Percentiles rank a stretch among this genome's conserved stretches.
Evolutionary conservation across 2,113 vertebrate genomes (phyloP).

Genomic region (Amphiprion percula): DNA sequence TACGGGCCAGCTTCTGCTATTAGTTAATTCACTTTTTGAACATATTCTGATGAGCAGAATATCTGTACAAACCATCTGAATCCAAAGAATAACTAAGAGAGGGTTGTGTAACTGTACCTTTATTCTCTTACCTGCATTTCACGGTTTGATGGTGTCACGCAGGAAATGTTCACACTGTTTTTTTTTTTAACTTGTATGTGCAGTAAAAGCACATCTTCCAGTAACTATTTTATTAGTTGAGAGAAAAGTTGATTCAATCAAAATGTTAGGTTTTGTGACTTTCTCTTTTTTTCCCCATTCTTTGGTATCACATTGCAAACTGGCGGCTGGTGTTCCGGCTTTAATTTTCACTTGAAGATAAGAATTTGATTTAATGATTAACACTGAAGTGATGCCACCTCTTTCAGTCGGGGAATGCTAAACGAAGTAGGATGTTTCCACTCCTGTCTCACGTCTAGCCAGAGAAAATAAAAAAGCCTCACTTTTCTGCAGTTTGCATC

Average conservation of each 20-base stretch:
- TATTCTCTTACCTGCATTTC: no score
- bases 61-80: no score
- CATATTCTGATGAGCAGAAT: no score
- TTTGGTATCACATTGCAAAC: not conserved
- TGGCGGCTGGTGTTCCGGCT: not conserved
- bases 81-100: no score
- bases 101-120: no score
- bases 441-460: not conserved
- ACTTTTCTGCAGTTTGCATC: conserved; percentile 12
- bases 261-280: not conserved
- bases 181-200: not conserved
- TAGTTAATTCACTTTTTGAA: no score
- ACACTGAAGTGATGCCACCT: conserved; percentile 30
- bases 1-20: no score
- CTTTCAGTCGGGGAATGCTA: not conserved
- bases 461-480: conserved; percentile 6
- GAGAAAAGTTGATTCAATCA: not conserved
- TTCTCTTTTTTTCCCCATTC: not conserved
- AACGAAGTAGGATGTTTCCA: not conserved
- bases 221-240: not conserved
- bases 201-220: not conserved
- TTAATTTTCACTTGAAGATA: conserved; percentile 31
- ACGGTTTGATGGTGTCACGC: not conserved
- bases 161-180: not conserved
- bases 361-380: conserved; percentile 33